Evolutionary conservation across 2,797 vertebrate genomes (phyloP), one percentile per base, ranked within the genome.

Genomic region (Huso huso): DNA sequence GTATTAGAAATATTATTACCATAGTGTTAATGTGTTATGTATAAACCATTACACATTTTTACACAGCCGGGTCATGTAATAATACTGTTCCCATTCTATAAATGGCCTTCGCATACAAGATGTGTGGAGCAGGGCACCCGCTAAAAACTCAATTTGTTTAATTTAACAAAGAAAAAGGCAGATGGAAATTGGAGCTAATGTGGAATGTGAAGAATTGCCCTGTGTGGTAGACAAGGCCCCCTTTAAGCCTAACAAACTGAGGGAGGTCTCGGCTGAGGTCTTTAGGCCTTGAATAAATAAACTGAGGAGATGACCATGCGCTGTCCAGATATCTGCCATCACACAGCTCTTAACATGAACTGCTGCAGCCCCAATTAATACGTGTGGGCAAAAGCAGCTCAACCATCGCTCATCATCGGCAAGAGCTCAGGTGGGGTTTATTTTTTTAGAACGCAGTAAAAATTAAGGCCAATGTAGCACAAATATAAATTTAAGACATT

Each of bases 221-320:
- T 80, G 84, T 88, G 89, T 86, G 83, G 85, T 87, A 84, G 80
- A 83, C 85, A 76, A 88, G 83, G 86, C 88, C 87, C 66, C 88
- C 86, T 82, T 83, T 88, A 90, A 84, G 84, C 73, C 88, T 90
- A 91, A 91, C 91, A 93, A 90, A 93, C 88, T 88, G 86, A 91
- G 87, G 89, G 91, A 91, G 90, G 91, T 91, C 89, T 82, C 66
- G 84, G 84, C 82, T 80, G 84, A 89, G 86, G 87, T 90, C 89
- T 89, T 79, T 85, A 89, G 87, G 81, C 85, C 85, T 89, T 89
- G 88, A 85, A 88, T 92, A 91, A 93, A 91, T 90, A 92, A 89
- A 87, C 86, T 83, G 75, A 77, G 74, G 83, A 86, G 88, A 89
- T 91, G 88, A 91, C 88, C 89, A 88, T 84, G 88, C 84, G 64